Evolutionary conservation across 2,797 vertebrate genomes (phyloP).

Genomic region (Falco berigora): DNA sequence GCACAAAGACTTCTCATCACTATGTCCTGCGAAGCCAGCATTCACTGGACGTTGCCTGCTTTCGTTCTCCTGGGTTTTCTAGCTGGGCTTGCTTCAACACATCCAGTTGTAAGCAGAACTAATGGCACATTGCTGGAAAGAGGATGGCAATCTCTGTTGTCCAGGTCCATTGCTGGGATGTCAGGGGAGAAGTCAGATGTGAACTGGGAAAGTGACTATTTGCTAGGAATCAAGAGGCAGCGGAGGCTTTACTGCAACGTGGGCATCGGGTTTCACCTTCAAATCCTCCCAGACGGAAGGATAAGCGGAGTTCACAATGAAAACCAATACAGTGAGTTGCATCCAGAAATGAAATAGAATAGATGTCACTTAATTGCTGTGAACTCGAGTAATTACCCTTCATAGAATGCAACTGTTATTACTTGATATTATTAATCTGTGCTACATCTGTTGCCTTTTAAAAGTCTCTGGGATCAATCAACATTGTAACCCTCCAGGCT

Average conservation of each 20-base stretch:
- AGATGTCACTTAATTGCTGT: conserved; percentile 64
- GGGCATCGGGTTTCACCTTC: conserved; percentile 98
- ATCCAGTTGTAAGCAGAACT: conserved; percentile 78
- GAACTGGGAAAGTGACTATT: conserved; percentile 92
- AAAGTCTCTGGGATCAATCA: conserved; percentile 71
- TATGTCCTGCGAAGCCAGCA: conserved; percentile 88
- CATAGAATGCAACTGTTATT: conserved; percentile 54
- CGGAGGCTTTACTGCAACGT: conserved; percentile 98
- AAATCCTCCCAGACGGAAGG: conserved; percentile 88
- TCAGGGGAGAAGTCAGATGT: conserved; percentile 85
- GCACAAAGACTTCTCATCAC: conserved; percentile 90
- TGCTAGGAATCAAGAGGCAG: conserved; percentile 94
- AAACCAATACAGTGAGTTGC: conserved; percentile 97
- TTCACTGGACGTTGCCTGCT: conserved; percentile 83
- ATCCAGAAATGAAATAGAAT: conserved; percentile 73
- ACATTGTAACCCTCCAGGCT: conserved; percentile 48
- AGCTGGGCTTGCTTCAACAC: conserved; percentile 79
- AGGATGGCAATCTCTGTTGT: conserved; percentile 88
- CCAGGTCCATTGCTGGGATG: conserved; percentile 86
- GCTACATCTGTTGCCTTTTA: conserved; percentile 63
- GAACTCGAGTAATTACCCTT: conserved; percentile 64
- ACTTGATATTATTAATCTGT: conserved; percentile 69
- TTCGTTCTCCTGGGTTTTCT: conserved; percentile 83
- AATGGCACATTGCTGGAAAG: conserved; percentile 84
- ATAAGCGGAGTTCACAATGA: conserved; percentile 92